phyloP scores from a whole-genome alignment of 2,888 invertebrate species.

The Allophyes oxyacanthae region DNA sequence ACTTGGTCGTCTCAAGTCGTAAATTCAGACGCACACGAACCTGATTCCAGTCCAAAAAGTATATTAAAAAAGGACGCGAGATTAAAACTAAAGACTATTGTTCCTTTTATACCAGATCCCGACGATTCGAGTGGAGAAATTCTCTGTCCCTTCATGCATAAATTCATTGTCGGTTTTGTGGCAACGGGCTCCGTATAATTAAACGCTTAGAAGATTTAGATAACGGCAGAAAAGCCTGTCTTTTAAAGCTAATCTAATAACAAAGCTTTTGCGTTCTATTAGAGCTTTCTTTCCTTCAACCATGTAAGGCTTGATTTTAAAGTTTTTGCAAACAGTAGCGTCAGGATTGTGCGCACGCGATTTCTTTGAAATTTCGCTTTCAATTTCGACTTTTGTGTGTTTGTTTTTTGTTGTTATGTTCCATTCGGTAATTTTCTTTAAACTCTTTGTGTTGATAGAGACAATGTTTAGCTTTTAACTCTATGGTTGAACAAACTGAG shows the following conservation, averaged over 20 bases:
- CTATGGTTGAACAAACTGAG: slow-evolving; percentile 35
- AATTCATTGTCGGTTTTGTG: slow-evolving; percentile 85
- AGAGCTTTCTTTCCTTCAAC: slow-evolving; percentile 63
- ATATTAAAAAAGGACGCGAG: slow-evolving; percentile 69
- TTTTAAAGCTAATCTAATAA: slow-evolving; percentile 54
- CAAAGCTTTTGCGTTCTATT: slow-evolving; percentile 57
- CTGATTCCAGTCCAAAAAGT: slow-evolving; percentile 76
- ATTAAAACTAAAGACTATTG: slow-evolving; percentile 87
- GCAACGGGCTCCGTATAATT: slow-evolving; percentile 78
- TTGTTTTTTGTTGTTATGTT: slow-evolving; percentile 69
- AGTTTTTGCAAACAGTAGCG: slow-evolving; percentile 74
- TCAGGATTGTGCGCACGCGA: slow-evolving; percentile 69
- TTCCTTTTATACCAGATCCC: slow-evolving; percentile 79
- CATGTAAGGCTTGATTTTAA: slow-evolving; percentile 35
- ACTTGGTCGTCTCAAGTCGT: slow-evolving; percentile 60
- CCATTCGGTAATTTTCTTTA: slow-evolving; percentile 69
- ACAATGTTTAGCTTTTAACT: slow-evolving; percentile 48
- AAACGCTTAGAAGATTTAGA: slow-evolving; percentile 76
- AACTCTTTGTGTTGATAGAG: slow-evolving; percentile 49
- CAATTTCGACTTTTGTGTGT: slow-evolving; percentile 47
- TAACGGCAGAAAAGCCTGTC: slow-evolving; percentile 64
- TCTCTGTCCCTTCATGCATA: slow-evolving; percentile 84
- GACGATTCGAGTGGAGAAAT: slow-evolving; percentile 71
- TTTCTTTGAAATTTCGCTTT: slow-evolving; percentile 76
- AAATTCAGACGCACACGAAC: slow-evolving; percentile 79